Evolutionary conservation across 1,140 invertebrate species (phyloP), one percentile per base, ranked within the genome.

Genomic region (Orchestia grillus): DNA sequence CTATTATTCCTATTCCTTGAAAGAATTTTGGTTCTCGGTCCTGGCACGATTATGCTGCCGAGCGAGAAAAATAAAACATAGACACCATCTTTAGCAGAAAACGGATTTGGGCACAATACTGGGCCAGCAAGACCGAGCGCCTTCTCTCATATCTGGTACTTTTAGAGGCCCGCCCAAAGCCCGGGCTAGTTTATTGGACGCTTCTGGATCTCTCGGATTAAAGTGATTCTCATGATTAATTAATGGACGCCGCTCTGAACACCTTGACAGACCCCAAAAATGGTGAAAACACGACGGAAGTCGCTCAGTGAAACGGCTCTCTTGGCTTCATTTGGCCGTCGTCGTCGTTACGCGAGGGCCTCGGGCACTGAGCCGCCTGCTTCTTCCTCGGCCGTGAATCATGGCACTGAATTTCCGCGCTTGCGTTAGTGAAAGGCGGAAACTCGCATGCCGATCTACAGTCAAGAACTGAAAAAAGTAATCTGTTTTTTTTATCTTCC

Each of bases 141-240:
- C 44, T 44, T 94, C 92, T 94, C 92, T 94, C 92, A 94, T 94
- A 94, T 94, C 92, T 47, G 92, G 92, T 94, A 94, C 92, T 94
- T 94, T 94, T 94, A 4, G 44, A 40, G 43, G 16, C 44, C 19
- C 6, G 44, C 44, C 43, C 44, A 94, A 94, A 94, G 92, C 92
- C 92, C 11, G 92, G 44, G 43, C 92, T 44, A 94, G 43, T 94
- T 94, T 94, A 94, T 94, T 94, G 92, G 92, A 94, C 92, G 92
- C 40, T 45, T 94, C 92, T 44, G 92, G 92, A 40, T 47, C 92
- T 44, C 36, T 44, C 23, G 92, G 92, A 42, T 94, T 94, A 94
- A 94, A 94, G 92, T 47, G 92, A 94, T 94, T 94, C 92, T 44
- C 92, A 45, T 94, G 92, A 94, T 94, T 94, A 94, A 94, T 94